phyloP scores from a whole-genome alignment of 2,113 vertebrate genomes.

The Corvus moneduloides region DNA sequence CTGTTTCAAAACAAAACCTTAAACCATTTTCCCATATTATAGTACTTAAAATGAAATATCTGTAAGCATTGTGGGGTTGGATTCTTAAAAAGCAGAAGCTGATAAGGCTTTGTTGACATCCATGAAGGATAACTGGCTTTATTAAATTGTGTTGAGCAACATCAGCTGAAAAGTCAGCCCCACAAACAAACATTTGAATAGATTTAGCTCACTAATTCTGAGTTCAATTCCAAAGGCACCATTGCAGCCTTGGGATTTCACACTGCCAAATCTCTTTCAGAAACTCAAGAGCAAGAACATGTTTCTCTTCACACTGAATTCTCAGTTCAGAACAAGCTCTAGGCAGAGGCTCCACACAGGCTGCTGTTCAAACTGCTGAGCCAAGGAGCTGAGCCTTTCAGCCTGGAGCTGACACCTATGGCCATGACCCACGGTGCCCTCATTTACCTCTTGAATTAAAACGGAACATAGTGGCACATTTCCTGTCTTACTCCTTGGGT shows the following conservation, averaged over 20 bases:
- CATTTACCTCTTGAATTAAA: conserved; percentile 25
- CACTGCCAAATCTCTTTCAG: neutral
- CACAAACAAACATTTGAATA: neutral
- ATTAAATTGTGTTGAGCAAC: neutral
- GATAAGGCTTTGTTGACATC: neutral
- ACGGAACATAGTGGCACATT: neutral
- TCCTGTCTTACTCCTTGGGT: neutral
- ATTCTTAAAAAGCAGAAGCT: neutral
- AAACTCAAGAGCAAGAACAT: neutral
- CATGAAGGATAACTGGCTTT: neutral
- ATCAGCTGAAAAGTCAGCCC: neutral
- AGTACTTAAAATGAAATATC: neutral
- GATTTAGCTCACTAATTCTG: neutral
- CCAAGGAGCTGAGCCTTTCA: neutral
- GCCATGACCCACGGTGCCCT: neutral
- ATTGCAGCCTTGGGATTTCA: neutral
- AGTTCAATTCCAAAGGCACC: neutral
- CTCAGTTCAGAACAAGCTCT: neutral
- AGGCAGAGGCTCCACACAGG: neutral
- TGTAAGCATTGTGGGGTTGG: neutral
- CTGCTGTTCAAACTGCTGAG: neutral
- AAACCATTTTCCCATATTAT: neutral
- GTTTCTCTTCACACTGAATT: neutral
- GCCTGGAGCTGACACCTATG: neutral
- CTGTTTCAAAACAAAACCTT: neutral